Evolutionary conservation across 2,797 vertebrate species (phyloP).

Genomic region (Eupleurogrammus muticus): DNA sequence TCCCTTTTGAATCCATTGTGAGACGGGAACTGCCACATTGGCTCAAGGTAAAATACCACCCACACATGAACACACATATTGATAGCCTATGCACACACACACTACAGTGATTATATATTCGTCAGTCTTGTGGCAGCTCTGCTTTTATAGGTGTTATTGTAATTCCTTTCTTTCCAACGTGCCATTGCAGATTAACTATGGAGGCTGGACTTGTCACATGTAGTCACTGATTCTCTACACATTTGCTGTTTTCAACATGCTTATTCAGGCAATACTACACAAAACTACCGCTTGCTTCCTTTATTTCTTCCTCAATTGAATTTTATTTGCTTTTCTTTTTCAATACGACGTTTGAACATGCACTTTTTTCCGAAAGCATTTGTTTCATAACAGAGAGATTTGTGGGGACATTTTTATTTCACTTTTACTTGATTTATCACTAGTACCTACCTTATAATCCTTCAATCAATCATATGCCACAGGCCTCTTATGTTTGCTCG

Average conservation of each 20-base stretch:
- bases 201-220: slow-evolving; percentile 3
- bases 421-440: not conserved
- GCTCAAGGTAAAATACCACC: slow-evolving; percentile 72
- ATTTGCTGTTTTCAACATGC: not conserved
- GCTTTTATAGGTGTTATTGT: slow-evolving; percentile 32
- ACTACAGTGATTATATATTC: slow-evolving; percentile 42
- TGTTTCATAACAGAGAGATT: not conserved
- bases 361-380: not conserved
- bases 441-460: not conserved
- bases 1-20: slow-evolving; percentile 72
- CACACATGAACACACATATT: slow-evolving; percentile 37
- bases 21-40: slow-evolving; percentile 61
- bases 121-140: slow-evolving; percentile 28
- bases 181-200: slow-evolving; percentile 2
- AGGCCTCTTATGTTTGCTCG: not conserved
- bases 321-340: not conserved
- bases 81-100: not conserved
- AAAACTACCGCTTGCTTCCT: not conserved
- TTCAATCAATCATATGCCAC: not conserved
- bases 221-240: slow-evolving; percentile 6
- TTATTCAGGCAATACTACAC: slow-evolving; percentile 1
- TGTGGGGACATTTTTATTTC: not conserved
- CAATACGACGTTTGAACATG: not conserved
- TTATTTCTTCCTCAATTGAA: not conserved
- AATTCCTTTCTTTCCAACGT: slow-evolving; percentile 37